phyloP scores from a whole-genome alignment of 1,140 invertebrate species.

The Cepaea nemoralis region DNA sequence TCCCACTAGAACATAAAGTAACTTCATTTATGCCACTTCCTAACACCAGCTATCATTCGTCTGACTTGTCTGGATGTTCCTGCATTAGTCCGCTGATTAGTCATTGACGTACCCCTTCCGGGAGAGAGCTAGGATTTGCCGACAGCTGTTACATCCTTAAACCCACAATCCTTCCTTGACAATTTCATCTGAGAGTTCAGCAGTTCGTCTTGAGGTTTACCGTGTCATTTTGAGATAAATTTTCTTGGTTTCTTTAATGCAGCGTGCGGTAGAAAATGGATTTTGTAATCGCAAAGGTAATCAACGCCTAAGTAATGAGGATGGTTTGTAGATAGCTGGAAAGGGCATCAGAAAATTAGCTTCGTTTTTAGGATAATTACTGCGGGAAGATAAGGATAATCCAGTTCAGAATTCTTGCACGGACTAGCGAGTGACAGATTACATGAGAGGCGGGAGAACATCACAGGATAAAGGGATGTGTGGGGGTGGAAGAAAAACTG shows the following conservation, averaged over 20 bases:
- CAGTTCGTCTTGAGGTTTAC: not conserved
- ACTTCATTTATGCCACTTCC: too few species aligned
- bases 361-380: constrained; percentile 22
- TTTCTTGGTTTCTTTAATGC: not conserved
- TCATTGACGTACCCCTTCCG: not conserved
- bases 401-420: not conserved
- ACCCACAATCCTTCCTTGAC: not conserved
- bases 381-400: not conserved
- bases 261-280: not conserved
- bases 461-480: too few species aligned
- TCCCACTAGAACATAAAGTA: too few species aligned
- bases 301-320: not conserved
- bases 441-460: not conserved
- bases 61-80: not conserved
- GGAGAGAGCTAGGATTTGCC: not conserved
- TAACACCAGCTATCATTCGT: not conserved
- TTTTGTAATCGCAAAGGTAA: constrained; percentile 2
- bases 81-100: not conserved
- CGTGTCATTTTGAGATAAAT: constrained; percentile 3
- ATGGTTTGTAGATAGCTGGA: not conserved
- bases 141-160: not conserved
- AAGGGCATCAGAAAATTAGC: constrained; percentile 19
- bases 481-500: too few species aligned
- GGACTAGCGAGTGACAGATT: not conserved
- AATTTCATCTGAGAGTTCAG: not conserved